phyloP scores from a whole-genome alignment of 2,113 vertebrate genomes.

The Otus sunia region DNA sequence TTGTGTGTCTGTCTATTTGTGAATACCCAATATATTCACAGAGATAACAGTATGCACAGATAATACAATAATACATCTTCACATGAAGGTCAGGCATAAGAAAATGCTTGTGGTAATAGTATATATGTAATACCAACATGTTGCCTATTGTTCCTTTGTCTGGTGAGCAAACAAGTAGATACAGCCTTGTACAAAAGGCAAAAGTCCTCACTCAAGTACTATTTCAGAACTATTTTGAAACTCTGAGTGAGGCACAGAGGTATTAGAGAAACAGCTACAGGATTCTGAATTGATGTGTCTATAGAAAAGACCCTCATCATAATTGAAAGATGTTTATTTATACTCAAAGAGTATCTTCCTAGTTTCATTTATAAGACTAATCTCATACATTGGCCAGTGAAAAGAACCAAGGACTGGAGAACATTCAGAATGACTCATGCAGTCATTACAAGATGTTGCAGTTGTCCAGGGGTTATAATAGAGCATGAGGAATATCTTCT shows the following conservation, averaged over 20 bases:
- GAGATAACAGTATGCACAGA: not conserved
- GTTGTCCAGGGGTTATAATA: not conserved
- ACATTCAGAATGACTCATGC: accelerated
- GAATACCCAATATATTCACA: not conserved
- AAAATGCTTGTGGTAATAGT: not conserved
- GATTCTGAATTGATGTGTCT: not conserved
- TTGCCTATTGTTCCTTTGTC: not conserved
- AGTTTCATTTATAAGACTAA: not conserved
- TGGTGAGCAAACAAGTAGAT: not conserved
- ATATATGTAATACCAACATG: not conserved
- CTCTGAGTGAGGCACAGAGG: not conserved
- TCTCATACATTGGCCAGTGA: not conserved
- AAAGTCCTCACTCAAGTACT: not conserved
- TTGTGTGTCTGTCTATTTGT: not conserved
- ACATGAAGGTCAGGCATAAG: not conserved
- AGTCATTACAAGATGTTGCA: not conserved
- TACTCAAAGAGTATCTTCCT: not conserved
- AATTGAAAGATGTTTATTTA: not conserved
- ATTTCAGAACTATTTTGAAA: not conserved
- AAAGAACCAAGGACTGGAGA: not conserved
- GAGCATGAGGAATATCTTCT: not conserved
- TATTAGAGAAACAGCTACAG: not conserved
- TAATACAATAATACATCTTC: not conserved
- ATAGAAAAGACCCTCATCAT: not conserved
- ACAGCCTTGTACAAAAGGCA: not conserved